Percentiles rank a stretch among this genome's conserved stretches.
Conservation (phyloP, 2,113 vertebrate species). For the Pachypanchax playfairii region DNA sequence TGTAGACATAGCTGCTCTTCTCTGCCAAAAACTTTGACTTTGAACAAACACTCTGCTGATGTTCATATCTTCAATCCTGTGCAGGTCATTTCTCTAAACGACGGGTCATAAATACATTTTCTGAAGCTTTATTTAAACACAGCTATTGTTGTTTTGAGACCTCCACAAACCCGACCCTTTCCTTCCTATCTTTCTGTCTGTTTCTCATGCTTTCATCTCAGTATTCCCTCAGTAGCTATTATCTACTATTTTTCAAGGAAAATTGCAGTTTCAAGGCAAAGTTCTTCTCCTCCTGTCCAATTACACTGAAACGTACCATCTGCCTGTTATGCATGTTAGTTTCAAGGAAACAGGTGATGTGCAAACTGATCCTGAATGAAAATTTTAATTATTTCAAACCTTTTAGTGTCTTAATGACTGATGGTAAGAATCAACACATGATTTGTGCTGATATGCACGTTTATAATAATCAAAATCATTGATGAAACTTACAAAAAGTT, state of each 20-base stretch:
- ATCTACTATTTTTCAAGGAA: slow-evolving; percentile 40
- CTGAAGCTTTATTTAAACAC: slow-evolving; percentile 67
- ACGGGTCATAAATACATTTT: slow-evolving; percentile 59
- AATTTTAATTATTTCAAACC: too few relatives aligned
- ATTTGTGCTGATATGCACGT: too few relatives aligned
- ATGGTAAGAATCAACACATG: too few relatives aligned
- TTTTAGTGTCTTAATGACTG: too few relatives aligned
- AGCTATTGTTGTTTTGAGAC: slow-evolving; percentile 49
- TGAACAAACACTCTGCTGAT: slow-evolving; percentile 31
- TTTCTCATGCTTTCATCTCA: slow-evolving; percentile 59
- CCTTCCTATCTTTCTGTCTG: slow-evolving; percentile 65
- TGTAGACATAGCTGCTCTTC: slow-evolving; percentile 8
- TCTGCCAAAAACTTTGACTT: slow-evolving; percentile 15
- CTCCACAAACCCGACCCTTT: slow-evolving; percentile 47
- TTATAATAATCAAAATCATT: too few relatives aligned
- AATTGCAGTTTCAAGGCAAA: slow-evolving; percentile 35
- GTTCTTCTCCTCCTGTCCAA: background rate
- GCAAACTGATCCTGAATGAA: too few relatives aligned
- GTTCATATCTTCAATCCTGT: slow-evolving; percentile 9
- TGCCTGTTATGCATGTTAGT: slow-evolving; percentile 14
- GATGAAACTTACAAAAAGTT: too few relatives aligned
- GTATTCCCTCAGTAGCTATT: slow-evolving; percentile 35
- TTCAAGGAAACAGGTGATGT: too few relatives aligned
- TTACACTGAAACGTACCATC: slow-evolving; percentile 23
- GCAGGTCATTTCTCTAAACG: slow-evolving; percentile 17